Evolutionary conservation across 2,797 vertebrate species (phyloP).

Genomic region (Sebastes itinus): DNA sequence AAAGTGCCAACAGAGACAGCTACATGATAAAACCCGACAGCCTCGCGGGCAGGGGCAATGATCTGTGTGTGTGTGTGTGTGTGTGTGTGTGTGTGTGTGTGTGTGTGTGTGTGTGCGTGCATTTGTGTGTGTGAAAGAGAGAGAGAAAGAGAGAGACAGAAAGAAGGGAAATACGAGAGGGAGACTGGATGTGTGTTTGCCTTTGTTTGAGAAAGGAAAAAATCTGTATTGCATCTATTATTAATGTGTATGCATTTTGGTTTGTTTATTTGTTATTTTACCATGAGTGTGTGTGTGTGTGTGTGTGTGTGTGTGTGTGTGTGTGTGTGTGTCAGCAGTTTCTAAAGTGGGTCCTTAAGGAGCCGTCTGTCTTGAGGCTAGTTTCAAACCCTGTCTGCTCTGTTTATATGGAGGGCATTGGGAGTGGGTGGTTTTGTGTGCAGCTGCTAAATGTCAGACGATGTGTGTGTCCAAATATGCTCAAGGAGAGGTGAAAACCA

Average conservation of each 20-base stretch:
- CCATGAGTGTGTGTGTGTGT: not conserved
- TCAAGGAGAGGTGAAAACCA: conserved; percentile 55
- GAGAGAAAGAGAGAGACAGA: not conserved
- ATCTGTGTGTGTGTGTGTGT: conserved; percentile 28
- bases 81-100: not conserved
- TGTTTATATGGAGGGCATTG: conserved; percentile 33
- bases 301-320: not conserved
- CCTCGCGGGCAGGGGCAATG: conserved; percentile 47
- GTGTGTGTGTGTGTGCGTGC: not conserved
- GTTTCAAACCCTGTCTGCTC: conserved; percentile 61
- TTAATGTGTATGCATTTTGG: conserved; percentile 22
- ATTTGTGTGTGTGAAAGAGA: not conserved
- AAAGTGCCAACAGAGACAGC: conserved; percentile 51
- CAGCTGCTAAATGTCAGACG: conserved; percentile 58
- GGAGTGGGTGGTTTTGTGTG: conserved; percentile 54
- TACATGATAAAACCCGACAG: conserved; percentile 51
- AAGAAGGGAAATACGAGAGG: not conserved
- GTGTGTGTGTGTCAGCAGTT: conserved; percentile 33
- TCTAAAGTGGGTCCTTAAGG: conserved; percentile 60
- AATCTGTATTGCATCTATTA: conserved; percentile 21
- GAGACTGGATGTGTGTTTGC: not conserved
- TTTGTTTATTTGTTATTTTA: conserved; percentile 17
- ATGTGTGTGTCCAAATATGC: conserved; percentile 61
- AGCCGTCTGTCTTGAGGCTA: conserved; percentile 63
- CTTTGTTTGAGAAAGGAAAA: not conserved